Evolutionary conservation across 2,797 vertebrate species (phyloP).

Genomic region (Gymnocypris eckloni): DNA sequence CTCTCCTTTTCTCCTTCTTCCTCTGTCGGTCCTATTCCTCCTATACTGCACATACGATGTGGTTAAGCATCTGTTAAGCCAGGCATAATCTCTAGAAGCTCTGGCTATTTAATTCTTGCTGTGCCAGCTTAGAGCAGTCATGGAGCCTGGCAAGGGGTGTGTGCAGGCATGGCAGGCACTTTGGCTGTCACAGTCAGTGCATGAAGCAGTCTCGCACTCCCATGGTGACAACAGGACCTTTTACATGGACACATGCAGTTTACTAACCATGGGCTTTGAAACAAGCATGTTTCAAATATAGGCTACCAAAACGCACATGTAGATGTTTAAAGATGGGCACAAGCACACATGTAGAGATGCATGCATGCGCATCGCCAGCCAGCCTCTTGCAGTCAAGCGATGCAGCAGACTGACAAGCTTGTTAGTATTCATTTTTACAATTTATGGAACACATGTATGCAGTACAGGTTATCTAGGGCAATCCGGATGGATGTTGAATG

Average conservation of each 20-base stretch:
- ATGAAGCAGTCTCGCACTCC: conserved; percentile 41
- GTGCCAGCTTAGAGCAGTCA: conserved; percentile 65
- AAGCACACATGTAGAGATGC: neutral
- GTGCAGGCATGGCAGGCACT: conserved; percentile 55
- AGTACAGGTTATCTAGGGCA: conserved; percentile 49
- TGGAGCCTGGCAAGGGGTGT: conserved; percentile 58
- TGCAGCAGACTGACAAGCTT: conserved; percentile 30
- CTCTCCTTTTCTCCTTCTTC: conserved; percentile 11
- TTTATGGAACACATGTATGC: conserved; percentile 51
- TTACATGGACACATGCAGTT: conserved; percentile 37
- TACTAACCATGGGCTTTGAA: conserved; percentile 12
- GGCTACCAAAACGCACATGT: neutral
- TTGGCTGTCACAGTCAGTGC: conserved; percentile 41
- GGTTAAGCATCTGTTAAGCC: conserved; percentile 66
- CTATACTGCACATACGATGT: conserved; percentile 61
- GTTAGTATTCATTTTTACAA: conserved; percentile 38
- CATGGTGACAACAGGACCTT: conserved; percentile 42
- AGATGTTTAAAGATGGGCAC: neutral
- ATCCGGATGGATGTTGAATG: conserved; percentile 25
- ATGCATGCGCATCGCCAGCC: conserved; percentile 7
- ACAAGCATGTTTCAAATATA: conserved; percentile 24
- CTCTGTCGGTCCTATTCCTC: conserved; percentile 48
- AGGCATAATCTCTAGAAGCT: conserved; percentile 66
- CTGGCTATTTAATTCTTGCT: conserved; percentile 68
- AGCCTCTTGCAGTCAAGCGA: neutral